Evolutionary conservation across 2,888 invertebrate genomes (phyloP).

Genomic region (Ecliptopera silaceata): DNA sequence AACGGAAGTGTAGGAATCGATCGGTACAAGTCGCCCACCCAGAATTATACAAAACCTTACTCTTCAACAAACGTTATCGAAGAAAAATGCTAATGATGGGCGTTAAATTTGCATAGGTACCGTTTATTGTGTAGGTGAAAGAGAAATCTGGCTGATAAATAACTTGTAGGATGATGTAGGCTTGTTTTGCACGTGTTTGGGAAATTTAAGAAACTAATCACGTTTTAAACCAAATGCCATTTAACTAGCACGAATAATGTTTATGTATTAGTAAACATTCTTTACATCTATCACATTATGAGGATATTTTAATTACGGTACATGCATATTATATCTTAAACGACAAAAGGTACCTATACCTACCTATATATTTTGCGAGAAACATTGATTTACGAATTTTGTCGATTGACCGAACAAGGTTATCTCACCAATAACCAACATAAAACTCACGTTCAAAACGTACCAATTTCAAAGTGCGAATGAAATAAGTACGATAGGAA

Average conservation of each 20-base stretch:
- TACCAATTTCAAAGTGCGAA: constrained; percentile 5
- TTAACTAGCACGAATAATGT: background rate
- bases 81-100: constrained; percentile 34
- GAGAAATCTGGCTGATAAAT: constrained; percentile 24
- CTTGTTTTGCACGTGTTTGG: constrained; percentile 6
- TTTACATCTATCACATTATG: too few species aligned
- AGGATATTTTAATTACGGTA: too few species aligned
- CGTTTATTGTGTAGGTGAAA: constrained; percentile 33
- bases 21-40: constrained; percentile 14
- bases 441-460: constrained; percentile 1
- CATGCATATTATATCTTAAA: too few species aligned
- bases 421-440: background rate
- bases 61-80: constrained; percentile 29
- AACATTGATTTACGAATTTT: background rate
- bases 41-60: constrained; percentile 29
- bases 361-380: too few species aligned
- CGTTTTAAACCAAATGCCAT: background rate
- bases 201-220: background rate
- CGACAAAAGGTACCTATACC: too few species aligned
- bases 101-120: constrained; percentile 35
- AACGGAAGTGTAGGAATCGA: constrained; percentile 7
- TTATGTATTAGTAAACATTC: background rate
- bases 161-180: constrained; percentile 9
- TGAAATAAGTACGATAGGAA: constrained; percentile 23
- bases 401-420: background rate